Conservation (phyloP, 1,140 invertebrate species). For the Branchinecta lynchi region DNA sequence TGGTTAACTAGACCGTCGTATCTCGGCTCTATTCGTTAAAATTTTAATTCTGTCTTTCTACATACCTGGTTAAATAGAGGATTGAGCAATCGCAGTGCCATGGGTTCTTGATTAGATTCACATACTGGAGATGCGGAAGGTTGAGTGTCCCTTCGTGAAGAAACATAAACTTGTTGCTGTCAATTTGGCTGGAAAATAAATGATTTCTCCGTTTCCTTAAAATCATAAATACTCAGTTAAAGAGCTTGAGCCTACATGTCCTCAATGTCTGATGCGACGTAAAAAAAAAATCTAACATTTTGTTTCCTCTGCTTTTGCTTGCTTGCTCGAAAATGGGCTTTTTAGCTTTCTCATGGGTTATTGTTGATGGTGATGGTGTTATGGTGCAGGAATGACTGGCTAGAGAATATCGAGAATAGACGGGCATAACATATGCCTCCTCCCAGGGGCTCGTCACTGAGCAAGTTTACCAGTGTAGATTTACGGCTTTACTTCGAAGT, state of each 20-base stretch:
- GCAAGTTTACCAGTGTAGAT: too few relatives aligned
- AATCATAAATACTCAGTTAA: too few relatives aligned
- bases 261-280: too few relatives aligned
- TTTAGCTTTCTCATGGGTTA: too few relatives aligned
- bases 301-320: too few relatives aligned
- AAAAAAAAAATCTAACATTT: too few relatives aligned
- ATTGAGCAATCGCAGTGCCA: constrained; percentile 73
- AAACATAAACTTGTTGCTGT: constrained; percentile 57
- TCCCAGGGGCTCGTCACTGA: not conserved
- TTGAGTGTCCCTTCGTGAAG: constrained; percentile 52
- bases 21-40: too few relatives aligned
- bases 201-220: too few relatives aligned
- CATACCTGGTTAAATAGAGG: constrained; percentile 51
- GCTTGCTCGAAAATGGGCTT: too few relatives aligned
- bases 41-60: constrained; percentile 22
- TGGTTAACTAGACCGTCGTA: too few relatives aligned
- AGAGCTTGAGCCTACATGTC: too few relatives aligned
- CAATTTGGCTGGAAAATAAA: constrained; percentile 44
- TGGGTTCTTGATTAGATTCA: constrained; percentile 62
- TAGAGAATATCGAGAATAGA: not conserved
- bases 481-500: too few relatives aligned
- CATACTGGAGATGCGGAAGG: constrained; percentile 45
- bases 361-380: not conserved
- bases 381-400: not conserved
- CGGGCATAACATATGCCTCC: not conserved